Conservation (phyloP, 2,113 vertebrate species). For the Brachypodius melanocephalos region DNA sequence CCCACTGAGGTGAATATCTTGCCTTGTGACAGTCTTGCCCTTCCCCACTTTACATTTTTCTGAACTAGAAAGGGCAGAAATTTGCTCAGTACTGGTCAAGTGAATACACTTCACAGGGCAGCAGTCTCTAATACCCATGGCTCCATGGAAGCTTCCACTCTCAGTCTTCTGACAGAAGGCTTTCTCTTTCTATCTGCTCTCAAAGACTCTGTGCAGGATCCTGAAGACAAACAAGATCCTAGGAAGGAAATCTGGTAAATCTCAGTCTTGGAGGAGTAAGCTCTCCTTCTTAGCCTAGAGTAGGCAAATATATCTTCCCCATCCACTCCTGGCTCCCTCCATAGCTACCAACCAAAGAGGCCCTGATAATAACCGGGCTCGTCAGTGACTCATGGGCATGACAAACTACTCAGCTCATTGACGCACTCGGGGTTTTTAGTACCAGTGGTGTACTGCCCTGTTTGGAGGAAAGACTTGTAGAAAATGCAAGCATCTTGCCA, state of each 20-base stretch:
- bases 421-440: rapidly evolving
- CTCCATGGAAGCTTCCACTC: not conserved
- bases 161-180: not conserved
- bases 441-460: not conserved
- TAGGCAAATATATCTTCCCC: not conserved
- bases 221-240: not conserved
- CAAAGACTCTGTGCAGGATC: not conserved
- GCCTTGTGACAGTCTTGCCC: not conserved
- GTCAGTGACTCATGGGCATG: not conserved
- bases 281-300: not conserved
- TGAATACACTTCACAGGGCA: not conserved
- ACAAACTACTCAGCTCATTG: not conserved
- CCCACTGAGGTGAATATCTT: not conserved
- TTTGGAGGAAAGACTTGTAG: not conserved
- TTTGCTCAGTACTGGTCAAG: not conserved
- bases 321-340: not conserved
- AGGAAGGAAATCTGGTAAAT: not conserved
- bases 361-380: rapidly evolving
- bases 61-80: not conserved
- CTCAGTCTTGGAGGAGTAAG: not conserved
- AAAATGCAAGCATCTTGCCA: not conserved
- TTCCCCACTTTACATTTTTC: not conserved
- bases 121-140: rapidly evolving
- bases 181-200: not conserved
- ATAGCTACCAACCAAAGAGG: not conserved